A percentile compares a stretch with the other conserved stretches of the same genome.
Evolutionary conservation across 2,888 invertebrate species (phyloP).

Genomic region (Thalpophila matura): DNA sequence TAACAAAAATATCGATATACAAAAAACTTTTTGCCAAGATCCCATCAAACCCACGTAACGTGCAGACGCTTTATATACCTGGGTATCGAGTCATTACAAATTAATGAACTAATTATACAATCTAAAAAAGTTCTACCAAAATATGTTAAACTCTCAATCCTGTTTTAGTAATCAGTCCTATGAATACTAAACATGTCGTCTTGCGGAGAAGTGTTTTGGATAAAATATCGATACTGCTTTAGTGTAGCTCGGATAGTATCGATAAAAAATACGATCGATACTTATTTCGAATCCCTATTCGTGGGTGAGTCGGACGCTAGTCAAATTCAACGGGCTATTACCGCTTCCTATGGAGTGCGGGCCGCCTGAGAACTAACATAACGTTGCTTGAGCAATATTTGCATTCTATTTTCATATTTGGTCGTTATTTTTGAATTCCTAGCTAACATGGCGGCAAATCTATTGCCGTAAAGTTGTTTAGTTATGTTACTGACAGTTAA

Average conservation of each 20-base stretch:
- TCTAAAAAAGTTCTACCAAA: no score
- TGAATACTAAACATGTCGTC: not conserved
- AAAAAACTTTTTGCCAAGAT: no score
- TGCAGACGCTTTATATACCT: no score
- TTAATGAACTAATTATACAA: no score
- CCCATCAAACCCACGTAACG: no score
- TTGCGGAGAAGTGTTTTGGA: no score
- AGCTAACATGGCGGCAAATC: slow-evolving; percentile 38
- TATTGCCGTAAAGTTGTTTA: slow-evolving; percentile 8
- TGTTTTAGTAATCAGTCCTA: not conserved
- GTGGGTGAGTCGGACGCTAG: slow-evolving; percentile 70
- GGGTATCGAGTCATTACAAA: not conserved
- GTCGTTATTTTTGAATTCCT: slow-evolving; percentile 45
- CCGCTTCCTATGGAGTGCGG: slow-evolving; percentile 74
- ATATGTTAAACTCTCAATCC: no score
- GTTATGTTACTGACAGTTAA: slow-evolving; percentile 23
- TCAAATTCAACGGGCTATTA: slow-evolving; percentile 78
- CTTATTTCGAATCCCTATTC: slow-evolving; percentile 65
- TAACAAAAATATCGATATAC: slow-evolving; percentile 24
- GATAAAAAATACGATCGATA: slow-evolving; percentile 38
- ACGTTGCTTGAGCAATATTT: slow-evolving; percentile 49
- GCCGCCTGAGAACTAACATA: slow-evolving; percentile 71
- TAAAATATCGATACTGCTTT: not conserved
- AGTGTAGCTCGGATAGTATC: not conserved
- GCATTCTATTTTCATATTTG: slow-evolving; percentile 55